phyloP scores from a whole-genome alignment of 1,140 invertebrate genomes.

The Panulirus ornatus region DNA sequence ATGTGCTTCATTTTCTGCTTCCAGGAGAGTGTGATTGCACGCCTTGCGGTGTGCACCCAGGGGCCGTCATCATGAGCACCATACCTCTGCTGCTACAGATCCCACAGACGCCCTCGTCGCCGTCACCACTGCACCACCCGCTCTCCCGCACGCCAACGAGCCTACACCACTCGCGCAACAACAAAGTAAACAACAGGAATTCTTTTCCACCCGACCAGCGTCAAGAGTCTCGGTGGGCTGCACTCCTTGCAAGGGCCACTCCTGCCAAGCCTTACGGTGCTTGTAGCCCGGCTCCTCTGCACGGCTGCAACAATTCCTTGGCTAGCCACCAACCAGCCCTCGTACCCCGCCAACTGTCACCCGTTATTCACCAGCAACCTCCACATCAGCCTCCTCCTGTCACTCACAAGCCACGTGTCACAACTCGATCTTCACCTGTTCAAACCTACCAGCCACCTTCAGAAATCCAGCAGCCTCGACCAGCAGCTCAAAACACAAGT shows the following conservation, averaged over 20 bases:
- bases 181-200: constrained; percentile 60
- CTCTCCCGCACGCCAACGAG: constrained; percentile 22
- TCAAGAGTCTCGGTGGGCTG: constrained; percentile 60
- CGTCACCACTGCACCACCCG: constrained; percentile 54
- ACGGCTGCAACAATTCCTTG: not conserved
- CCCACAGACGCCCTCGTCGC: constrained; percentile 55
- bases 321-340: not conserved
- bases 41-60: constrained; percentile 28
- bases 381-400: not conserved
- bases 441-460: constrained; percentile 1
- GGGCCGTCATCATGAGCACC: constrained; percentile 56
- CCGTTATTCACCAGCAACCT: constrained; percentile 2
- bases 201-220: constrained; percentile 62
- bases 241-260: constrained; percentile 50
- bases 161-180: constrained; percentile 28
- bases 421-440: not conserved
- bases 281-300: constrained; percentile 38
- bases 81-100: constrained; percentile 58
- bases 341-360: not conserved
- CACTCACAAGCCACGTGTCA: not conserved
- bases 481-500: not conserved
- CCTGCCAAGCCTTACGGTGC: constrained; percentile 51
- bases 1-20: not conserved
- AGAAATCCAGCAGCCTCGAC: constrained; percentile 5
- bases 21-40: constrained; percentile 22